Base-by-base conservation (phyloP, 2,797 vertebrate species). In the Pygocentrus nattereri region DNA sequence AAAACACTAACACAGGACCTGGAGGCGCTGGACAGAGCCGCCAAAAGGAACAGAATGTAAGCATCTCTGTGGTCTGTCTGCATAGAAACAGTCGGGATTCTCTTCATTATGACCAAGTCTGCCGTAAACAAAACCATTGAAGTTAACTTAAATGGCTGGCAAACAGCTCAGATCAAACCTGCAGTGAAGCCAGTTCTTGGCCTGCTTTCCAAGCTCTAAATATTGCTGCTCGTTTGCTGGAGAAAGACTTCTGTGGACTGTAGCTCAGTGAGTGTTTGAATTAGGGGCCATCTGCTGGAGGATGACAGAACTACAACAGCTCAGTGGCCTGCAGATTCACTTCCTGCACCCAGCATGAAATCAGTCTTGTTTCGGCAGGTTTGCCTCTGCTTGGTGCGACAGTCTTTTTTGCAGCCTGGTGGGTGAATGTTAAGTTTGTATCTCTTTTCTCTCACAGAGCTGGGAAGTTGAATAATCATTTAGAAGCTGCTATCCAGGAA, bases 401-500 rank as follows among this genome's bases (percentile, higher is more conserved):
- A 31, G 38, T 44, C 11, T 49, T 30, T 58, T 21, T 30, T 31
- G 15, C 27, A 59, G 52, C 23, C 52, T 10, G n/a, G n/a, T n/a
- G 31, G 30, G 47, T 76, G 5, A 73, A 13, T 34, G 23, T 38
- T 80, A 10, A 47, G 61, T 41, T 49, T n/a, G 1, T 47, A 3
- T 47, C 4, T 68, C 15, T 67, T 47, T 54, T 69, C 76, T 77
- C 71, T 69, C 19, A 47, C 91, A 99, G 98, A 91, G 96, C 95
- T 88, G 97, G 96, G 89, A 98, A 98, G 92, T 93, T 98, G 91
- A 99, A 98, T 95, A 98, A 98, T 95, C 97, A 98, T 94, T 94
- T 99, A 96, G 97, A 99, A 97, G 97, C 97, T 97, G 98, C 97
- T 96, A 96, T 99, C 93, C 98, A 99, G 75, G 97, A 99, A 96